Evolutionary conservation across 2,797 vertebrate species (phyloP).

Genomic region (Siniperca obscura): DNA sequence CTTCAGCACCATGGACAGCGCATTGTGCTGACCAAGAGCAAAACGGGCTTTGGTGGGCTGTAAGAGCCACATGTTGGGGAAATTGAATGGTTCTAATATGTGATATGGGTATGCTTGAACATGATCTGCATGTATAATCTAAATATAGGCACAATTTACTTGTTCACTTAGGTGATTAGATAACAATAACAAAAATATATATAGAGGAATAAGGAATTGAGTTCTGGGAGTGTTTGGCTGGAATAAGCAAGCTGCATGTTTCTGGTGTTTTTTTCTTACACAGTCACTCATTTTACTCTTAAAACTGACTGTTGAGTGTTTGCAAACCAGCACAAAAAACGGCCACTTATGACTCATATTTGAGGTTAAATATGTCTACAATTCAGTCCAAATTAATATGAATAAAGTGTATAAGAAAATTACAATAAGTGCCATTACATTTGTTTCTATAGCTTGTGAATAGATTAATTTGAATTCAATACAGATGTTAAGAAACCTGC

Average conservation of each 20-base stretch:
- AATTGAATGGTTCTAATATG: constrained; percentile 15
- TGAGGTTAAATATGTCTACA: neutral
- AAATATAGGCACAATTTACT: neutral
- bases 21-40: constrained; percentile 61
- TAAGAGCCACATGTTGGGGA: constrained; percentile 23
- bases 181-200: neutral
- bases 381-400: neutral
- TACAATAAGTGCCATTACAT: neutral
- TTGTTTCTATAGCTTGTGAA: neutral
- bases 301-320: neutral
- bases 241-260: neutral
- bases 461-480: neutral
- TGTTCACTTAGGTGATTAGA: neutral
- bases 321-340: neutral
- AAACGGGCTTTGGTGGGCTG: constrained; percentile 17
- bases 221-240: neutral
- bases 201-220: neutral
- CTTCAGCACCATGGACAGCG: constrained; percentile 59
- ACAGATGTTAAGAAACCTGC: neutral
- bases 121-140: constrained; percentile 31
- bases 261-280: neutral
- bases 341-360: neutral
- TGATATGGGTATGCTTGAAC: constrained; percentile 14
- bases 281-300: neutral
- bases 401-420: neutral